Base-by-base conservation (phyloP, 2,888 invertebrate genomes). In the Lampropteryx suffumata region DNA sequence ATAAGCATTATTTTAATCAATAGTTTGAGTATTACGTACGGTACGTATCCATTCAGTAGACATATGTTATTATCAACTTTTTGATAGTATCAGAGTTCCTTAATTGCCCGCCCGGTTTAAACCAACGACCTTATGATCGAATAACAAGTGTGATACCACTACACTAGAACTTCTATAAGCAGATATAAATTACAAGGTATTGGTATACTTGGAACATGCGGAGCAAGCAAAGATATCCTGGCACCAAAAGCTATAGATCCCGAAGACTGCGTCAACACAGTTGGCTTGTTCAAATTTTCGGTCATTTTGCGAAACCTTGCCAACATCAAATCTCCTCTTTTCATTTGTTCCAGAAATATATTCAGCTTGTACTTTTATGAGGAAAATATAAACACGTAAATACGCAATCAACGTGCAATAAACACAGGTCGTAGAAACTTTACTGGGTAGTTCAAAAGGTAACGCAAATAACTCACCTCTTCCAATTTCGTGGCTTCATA, bases 271-370 rank as follows among this genome's bases (percentile, higher is more conserved):
- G 89, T 90, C 47, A 90, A 62, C 12, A 69, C 64, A 4, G 80
- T 76, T 0, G 80, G 81, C 34, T 67, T 67, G 45, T 77, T 81
- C 8, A 89, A 67, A 62, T 88, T 89, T 46, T 83, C 78, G 1
- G 68, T 71, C 87, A 89, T 88, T 64, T 82, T 87, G 5, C 89
- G 79, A 53, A 59, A 90, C 34, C 82, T 73, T 10, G 89, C 89
- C 48, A 90, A 62, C 84, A 87, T 80, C 37, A 90, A 58, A 57
- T 86, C 79, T 2, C 90, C 90, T 52, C 65, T 79, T 65, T 84
- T 85, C 89, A 89, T 90, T 78, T 88, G 86, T 39, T 79, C 73
- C 44, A 86, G 62, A 56, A 88, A 89, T 59, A 70, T 70, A 49
- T 84, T 80, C 13, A 85, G 64, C 60, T 83, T 86, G 59, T 83